Evolutionary conservation across 2,113 vertebrate species (phyloP).

Genomic region (Syngnathoides biaculeatus): DNA sequence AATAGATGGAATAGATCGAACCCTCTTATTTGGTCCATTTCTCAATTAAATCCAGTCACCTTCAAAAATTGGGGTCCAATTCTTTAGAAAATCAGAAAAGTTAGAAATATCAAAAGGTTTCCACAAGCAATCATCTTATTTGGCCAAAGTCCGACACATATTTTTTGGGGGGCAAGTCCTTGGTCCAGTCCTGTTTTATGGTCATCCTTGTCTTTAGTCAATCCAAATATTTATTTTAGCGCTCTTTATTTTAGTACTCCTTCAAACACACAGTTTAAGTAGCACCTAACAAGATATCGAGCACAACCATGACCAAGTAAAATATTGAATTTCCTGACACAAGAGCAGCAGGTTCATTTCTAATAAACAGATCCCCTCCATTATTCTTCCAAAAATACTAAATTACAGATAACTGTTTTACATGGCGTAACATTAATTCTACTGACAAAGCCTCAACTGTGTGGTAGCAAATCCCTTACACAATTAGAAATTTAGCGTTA

Average conservation of each 20-base stretch:
- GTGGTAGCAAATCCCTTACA: constrained; percentile 1
- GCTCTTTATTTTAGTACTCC: too few relatives aligned
- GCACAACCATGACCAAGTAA: too few relatives aligned
- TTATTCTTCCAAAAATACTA: constrained; percentile 14
- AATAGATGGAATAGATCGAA: not conserved
- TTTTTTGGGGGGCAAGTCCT: too few relatives aligned
- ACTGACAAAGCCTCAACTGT: constrained; percentile 15
- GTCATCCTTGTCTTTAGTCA: not conserved
- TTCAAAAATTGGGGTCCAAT: not conserved
- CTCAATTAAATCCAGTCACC: not conserved
- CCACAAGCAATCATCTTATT: too few relatives aligned
- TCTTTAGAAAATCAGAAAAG: too few relatives aligned
- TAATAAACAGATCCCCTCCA: not conserved
- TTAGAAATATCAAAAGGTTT: too few relatives aligned
- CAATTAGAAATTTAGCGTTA: constrained; percentile 2
- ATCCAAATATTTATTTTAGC: too few relatives aligned
- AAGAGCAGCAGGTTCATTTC: not conserved
- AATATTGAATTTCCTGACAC: not conserved
- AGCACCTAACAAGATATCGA: too few relatives aligned
- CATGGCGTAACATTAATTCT: constrained; percentile 16
- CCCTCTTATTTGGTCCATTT: not conserved
- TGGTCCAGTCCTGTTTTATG: not conserved
- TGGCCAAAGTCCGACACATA: too few relatives aligned
- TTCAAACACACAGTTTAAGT: too few relatives aligned
- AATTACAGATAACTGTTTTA: constrained; percentile 10